Percentiles rank a stretch among this genome's conserved stretches.
Conservation (phyloP, 1,140 invertebrate species). For the Pachyrhynchus sulphureomaculatus region DNA sequence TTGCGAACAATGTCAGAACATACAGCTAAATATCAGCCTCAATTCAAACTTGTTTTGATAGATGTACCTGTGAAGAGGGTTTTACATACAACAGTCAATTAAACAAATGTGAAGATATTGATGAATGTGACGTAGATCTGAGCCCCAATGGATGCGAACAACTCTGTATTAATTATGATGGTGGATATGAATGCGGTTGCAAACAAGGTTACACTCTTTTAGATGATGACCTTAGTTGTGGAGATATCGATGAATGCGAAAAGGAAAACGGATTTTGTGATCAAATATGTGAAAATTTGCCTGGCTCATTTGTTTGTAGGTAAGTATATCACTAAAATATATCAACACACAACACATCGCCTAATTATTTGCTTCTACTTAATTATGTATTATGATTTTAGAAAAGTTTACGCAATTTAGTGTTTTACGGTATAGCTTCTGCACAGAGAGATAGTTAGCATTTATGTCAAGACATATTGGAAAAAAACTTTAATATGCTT, state of each 20-base stretch:
- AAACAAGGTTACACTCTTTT: slow-evolving; percentile 56
- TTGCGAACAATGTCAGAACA: too few relatives aligned
- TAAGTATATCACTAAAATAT: slow-evolving; percentile 44
- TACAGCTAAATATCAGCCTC: too few relatives aligned
- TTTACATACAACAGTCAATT: slow-evolving; percentile 41
- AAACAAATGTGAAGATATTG: slow-evolving; percentile 64
- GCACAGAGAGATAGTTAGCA: too few relatives aligned
- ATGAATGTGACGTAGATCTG: slow-evolving; percentile 68
- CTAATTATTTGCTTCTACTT: background rate
- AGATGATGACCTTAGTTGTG: slow-evolving; percentile 51
- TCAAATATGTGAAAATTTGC: slow-evolving; percentile 63
- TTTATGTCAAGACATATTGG: too few relatives aligned
- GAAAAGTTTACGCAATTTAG: too few relatives aligned
- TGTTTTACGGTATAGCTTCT: too few relatives aligned
- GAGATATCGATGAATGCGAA: slow-evolving; percentile 69
- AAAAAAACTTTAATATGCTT: too few relatives aligned
- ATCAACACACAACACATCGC: too few relatives aligned
- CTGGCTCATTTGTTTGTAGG: slow-evolving; percentile 64
- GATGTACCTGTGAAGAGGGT: slow-evolving; percentile 58
- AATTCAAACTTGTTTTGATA: too few relatives aligned
- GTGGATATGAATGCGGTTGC: slow-evolving; percentile 63
- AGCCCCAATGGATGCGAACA: slow-evolving; percentile 51
- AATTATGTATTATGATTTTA: too few relatives aligned
- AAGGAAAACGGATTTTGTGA: slow-evolving; percentile 57
- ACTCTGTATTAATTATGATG: slow-evolving; percentile 52